phyloP scores from a whole-genome alignment of 2,888 invertebrate species.

The Ormyrus rosae region DNA sequence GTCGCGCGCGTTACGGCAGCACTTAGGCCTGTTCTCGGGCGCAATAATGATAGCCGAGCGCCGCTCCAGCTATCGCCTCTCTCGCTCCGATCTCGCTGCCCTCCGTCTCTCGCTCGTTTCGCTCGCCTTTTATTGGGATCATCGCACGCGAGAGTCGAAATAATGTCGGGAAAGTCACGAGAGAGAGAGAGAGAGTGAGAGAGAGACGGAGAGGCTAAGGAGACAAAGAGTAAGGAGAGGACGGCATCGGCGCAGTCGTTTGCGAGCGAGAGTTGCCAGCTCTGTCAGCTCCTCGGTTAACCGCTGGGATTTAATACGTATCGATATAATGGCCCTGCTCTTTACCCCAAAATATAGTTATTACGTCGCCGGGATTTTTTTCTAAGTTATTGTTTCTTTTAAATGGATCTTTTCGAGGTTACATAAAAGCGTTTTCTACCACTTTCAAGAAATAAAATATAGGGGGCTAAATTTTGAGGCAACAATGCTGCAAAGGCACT shows the following conservation, averaged over 20 bases:
- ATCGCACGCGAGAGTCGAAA: constrained; percentile 60
- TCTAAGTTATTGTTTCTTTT: not conserved
- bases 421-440: not conserved
- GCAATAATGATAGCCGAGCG: constrained; percentile 48
- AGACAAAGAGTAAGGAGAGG: constrained; percentile 9
- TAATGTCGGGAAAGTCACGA: constrained; percentile 70
- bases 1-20: constrained; percentile 41
- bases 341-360: constrained; percentile 26
- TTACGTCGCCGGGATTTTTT: constrained; percentile 17
- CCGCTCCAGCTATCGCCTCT: not conserved
- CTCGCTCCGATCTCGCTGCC: not conserved
- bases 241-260: not conserved
- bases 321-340: constrained; percentile 2
- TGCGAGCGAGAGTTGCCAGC: constrained; percentile 6
- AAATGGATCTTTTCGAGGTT: not conserved
- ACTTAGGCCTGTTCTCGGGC: constrained; percentile 22
- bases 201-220: not conserved
- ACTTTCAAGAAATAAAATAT: not conserved
- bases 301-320: constrained; percentile 13
- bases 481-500: not conserved
- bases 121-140: constrained; percentile 52
- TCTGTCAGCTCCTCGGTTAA: not conserved
- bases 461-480: too few species aligned
- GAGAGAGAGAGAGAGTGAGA: constrained; percentile 56
- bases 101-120: not conserved